phyloP scores from a whole-genome alignment of 2,113 vertebrate genomes.

The Phalacrocorax brasilianus region DNA sequence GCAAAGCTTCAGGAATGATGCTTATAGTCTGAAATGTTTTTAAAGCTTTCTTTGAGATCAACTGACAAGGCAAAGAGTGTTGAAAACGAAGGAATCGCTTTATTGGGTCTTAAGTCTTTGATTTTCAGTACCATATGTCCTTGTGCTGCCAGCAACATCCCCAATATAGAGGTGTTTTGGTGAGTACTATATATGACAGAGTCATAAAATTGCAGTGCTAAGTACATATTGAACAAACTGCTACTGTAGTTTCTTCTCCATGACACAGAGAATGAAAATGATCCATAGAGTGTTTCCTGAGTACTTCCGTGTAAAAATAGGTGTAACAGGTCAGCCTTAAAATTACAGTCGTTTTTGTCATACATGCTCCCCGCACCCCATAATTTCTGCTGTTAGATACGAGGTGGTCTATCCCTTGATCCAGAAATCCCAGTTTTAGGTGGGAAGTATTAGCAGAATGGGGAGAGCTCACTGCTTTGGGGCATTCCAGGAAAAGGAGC shows the following conservation, averaged over 20 bases:
- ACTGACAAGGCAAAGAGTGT: not conserved
- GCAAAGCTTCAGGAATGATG: not conserved
- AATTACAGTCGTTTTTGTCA: fast-evolving
- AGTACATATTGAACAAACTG: not conserved
- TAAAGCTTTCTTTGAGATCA: not conserved
- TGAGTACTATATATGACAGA: not conserved
- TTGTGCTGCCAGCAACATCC: not conserved
- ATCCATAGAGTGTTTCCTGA: not conserved
- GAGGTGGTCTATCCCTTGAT: not conserved
- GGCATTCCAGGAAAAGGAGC: not conserved
- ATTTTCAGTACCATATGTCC: not conserved
- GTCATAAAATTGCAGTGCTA: not conserved
- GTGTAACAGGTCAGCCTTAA: not conserved
- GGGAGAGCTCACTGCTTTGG: not conserved
- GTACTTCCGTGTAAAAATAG: not conserved
- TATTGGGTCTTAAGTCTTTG: not conserved
- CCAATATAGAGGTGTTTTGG: not conserved
- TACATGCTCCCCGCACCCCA: fast-evolving
- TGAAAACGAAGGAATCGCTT: not conserved
- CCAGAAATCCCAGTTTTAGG: not conserved
- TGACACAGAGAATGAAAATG: not conserved
- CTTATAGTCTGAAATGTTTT: not conserved
- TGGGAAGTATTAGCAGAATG: not conserved
- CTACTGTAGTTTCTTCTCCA: not conserved
- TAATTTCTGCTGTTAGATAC: fast-evolving